These are phyloP conservation scores for Genyomyrus donnyi DNA, from an alignment of 2,113 vertebrate species.

Conservation along the genomic window DNA sequence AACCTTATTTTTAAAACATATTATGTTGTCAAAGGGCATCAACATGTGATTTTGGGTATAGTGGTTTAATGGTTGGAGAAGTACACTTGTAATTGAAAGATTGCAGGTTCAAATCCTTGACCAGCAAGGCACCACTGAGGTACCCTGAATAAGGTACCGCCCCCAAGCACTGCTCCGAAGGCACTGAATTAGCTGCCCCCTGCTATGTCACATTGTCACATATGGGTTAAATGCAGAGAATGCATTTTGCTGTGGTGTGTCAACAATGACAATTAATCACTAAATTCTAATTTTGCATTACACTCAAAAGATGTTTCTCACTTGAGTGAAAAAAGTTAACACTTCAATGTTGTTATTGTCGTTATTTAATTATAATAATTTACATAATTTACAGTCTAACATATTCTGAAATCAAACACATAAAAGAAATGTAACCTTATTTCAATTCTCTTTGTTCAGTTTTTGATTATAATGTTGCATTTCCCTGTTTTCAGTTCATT, in stretches of 20 bases:
- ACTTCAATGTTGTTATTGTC: not conserved
- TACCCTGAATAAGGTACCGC: no score
- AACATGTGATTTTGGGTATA: not conserved
- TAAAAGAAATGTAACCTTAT: conserved; percentile 9
- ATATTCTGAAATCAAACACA: not conserved
- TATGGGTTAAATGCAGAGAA: no score
- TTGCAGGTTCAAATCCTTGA: no score
- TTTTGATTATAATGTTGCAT: conserved; percentile 6
- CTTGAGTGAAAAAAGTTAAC: not conserved
- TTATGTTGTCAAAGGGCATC: not conserved
- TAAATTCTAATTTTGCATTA: not conserved
- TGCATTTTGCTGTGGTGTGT: no score
- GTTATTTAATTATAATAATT: conserved; percentile 1
- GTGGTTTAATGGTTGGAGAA: no score
- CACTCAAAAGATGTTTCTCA: not conserved
- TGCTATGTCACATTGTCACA: no score
- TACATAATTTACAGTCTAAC: not conserved
- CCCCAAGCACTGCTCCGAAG: no score
- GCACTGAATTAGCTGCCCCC: no score
- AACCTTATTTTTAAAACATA: not conserved
- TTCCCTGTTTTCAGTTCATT: not conserved
- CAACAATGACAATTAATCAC: no score
- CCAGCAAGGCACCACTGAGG: no score
- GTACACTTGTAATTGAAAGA: no score
- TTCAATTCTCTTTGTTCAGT: not conserved